phyloP scores from a whole-genome alignment of 2,888 invertebrate species.

The Scrobipalpa costella region DNA sequence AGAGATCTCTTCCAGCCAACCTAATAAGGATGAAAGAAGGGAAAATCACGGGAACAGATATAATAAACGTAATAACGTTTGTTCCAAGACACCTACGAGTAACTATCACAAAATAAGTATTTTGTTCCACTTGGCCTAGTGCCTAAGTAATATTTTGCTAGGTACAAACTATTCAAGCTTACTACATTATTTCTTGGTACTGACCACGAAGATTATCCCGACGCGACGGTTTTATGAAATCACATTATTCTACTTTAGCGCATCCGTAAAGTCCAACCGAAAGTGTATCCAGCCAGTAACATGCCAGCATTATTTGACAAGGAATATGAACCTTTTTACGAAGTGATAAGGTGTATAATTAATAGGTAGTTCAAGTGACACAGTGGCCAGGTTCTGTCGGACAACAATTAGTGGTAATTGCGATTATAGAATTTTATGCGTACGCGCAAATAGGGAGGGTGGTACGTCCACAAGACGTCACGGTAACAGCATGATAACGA shows the following conservation, averaged over 20 bases:
- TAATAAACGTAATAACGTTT: too few relatives aligned
- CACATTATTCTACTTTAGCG: slow-evolving; percentile 19
- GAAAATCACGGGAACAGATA: too few relatives aligned
- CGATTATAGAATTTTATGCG: slow-evolving; percentile 48
- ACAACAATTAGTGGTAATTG: slow-evolving; percentile 49
- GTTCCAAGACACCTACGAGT: not conserved
- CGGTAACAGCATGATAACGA: too few relatives aligned
- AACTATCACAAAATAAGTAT: not conserved
- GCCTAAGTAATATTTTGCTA: not conserved
- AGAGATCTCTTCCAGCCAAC: too few relatives aligned
- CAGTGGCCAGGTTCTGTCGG: slow-evolving; percentile 50
- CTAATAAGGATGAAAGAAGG: too few relatives aligned
- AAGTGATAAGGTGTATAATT: slow-evolving; percentile 7
- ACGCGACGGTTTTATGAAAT: slow-evolving; percentile 7
- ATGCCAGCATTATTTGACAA: too few relatives aligned
- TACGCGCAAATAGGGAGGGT: slow-evolving; percentile 32
- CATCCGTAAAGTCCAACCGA: slow-evolving; percentile 29
- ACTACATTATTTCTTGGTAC: slow-evolving; percentile 38
- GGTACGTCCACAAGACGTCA: too few relatives aligned
- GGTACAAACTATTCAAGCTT: slow-evolving; percentile 8
- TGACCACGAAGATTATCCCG: slow-evolving; percentile 9
- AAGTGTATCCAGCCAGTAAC: not conserved
- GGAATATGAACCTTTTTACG: not conserved
- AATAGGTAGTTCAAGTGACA: slow-evolving; percentile 40
- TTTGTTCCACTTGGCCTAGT: not conserved